A percentile compares a stretch with the other conserved stretches of the same genome.
These are phyloP conservation scores for Echinarachnius parma DNA, from an alignment of 53 echinoderm and acorn worm genomes.

Conservation along the genomic window DNA sequence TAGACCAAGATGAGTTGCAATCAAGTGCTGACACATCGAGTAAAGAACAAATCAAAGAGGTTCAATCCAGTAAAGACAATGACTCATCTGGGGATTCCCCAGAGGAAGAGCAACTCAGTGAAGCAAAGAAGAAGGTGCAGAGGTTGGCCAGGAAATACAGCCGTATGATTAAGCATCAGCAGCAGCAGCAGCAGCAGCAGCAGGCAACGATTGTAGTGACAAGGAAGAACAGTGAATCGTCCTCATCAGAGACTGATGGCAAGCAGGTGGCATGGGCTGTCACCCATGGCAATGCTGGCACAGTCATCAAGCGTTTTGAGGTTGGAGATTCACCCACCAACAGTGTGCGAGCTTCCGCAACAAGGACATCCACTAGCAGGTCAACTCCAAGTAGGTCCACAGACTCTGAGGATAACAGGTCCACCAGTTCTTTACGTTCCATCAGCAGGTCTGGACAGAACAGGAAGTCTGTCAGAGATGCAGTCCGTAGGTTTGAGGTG, in stretches of 20 bases:
- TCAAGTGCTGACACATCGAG: constrained; percentile 24
- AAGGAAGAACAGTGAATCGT: constrained; percentile 26
- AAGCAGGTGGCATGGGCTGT: constrained; percentile 47
- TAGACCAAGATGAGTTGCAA: constrained; percentile 26
- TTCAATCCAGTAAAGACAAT: constrained; percentile 26
- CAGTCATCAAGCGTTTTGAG: constrained; percentile 40
- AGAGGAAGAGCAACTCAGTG: constrained; percentile 21
- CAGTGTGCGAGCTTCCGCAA: background rate
- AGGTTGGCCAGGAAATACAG: constrained; percentile 62
- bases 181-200: constrained; percentile 29
- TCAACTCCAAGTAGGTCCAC: constrained; percentile 8
- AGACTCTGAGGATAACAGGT: constrained; percentile 21
- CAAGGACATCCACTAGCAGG: constrained; percentile 9
- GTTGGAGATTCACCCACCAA: constrained; percentile 1
- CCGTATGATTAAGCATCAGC: constrained; percentile 48
- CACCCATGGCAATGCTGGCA: constrained; percentile 18
- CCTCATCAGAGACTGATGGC: constrained; percentile 28
- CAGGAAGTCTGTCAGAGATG: constrained; percentile 67
- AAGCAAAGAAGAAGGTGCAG: constrained; percentile 38
- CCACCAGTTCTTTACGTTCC: constrained; percentile 1
- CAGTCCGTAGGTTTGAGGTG: constrained; percentile 62
- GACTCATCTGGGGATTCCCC: constrained; percentile 17
- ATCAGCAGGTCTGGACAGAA: constrained; percentile 6
- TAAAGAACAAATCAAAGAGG: background rate
- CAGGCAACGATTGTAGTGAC: constrained; percentile 25